These are phyloP conservation scores for Busseola fusca DNA, from an alignment of 2,888 invertebrate species.

Conservation along the genomic window DNA sequence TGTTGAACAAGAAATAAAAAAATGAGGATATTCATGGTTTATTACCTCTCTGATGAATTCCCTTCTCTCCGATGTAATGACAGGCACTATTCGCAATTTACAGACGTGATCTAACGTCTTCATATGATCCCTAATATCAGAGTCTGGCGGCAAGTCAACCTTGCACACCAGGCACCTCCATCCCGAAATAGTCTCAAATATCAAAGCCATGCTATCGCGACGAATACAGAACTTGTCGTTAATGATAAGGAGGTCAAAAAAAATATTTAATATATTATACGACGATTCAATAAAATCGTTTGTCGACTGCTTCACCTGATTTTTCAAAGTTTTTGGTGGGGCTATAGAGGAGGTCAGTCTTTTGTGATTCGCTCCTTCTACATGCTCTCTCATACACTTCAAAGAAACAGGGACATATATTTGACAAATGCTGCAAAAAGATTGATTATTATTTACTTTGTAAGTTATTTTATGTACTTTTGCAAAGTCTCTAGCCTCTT, in stretches of 20 bases:
- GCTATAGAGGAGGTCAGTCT: conserved; percentile 28
- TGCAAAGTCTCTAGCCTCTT: conserved; percentile 20
- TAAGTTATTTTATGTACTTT: conserved; percentile 47
- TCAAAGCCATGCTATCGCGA: conserved; percentile 51
- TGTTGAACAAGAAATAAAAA: neutral
- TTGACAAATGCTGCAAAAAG: conserved; percentile 54
- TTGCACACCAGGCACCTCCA: conserved; percentile 57
- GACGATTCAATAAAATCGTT: conserved; percentile 24
- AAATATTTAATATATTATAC: neutral
- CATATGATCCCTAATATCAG: neutral
- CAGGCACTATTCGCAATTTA: neutral
- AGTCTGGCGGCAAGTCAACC: conserved; percentile 2
- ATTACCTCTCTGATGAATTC: conserved; percentile 59
- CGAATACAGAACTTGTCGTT: conserved; percentile 65
- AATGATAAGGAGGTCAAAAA: conserved; percentile 50
- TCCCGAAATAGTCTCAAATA: conserved; percentile 38
- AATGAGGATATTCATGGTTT: neutral
- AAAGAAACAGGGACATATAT: conserved; percentile 44
- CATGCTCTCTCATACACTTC: conserved; percentile 46
- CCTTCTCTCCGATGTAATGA: conserved; percentile 35
- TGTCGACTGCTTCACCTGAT: neutral
- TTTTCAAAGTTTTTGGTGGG: neutral
- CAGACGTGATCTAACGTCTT: neutral
- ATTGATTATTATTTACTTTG: conserved; percentile 21
- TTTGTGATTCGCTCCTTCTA: conserved; percentile 64